Conservation (phyloP, 2,797 vertebrate species). For the Clarias laeviceps region DNA sequence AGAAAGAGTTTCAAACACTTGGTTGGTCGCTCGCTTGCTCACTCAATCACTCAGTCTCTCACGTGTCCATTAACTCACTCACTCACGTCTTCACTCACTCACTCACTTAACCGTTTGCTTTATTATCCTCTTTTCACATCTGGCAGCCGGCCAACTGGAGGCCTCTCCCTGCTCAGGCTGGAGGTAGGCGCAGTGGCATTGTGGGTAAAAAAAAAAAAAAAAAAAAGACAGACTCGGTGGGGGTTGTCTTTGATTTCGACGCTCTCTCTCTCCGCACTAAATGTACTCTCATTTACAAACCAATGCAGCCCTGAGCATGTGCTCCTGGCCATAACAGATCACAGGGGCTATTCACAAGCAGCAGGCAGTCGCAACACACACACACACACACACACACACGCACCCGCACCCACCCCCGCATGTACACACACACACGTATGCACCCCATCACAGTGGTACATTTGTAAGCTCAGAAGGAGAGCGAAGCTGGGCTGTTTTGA, state of each 20-base stretch:
- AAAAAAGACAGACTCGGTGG: conserved; percentile 53
- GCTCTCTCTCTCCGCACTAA: conserved; percentile 58
- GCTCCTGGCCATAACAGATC: conserved; percentile 68
- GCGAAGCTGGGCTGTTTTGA: conserved; percentile 72
- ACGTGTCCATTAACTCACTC: background rate
- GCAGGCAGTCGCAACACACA: conserved; percentile 51
- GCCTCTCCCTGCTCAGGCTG: conserved; percentile 31
- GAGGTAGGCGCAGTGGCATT: conserved; percentile 43
- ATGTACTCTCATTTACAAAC: conserved; percentile 69
- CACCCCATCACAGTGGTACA: conserved; percentile 69
- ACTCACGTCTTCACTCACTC: background rate
- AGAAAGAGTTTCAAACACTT: background rate
- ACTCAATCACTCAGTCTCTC: background rate
- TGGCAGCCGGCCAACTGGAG: conserved; percentile 40
- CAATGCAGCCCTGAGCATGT: conserved; percentile 65
- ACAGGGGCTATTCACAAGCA: conserved; percentile 66
- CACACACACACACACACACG: conserved; percentile 63
- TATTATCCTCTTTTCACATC: conserved; percentile 25
- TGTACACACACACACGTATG: conserved; percentile 63
- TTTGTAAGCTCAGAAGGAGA: conserved; percentile 72
- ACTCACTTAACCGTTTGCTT: conserved; percentile 13
- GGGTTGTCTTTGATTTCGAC: conserved; percentile 60
- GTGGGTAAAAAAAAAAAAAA: conserved; percentile 53
- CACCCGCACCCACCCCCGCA: conserved; percentile 66
- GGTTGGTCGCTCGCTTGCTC: background rate